Conservation (phyloP, 2,113 vertebrate species). For the Herpailurus yagouaroundi region DNA sequence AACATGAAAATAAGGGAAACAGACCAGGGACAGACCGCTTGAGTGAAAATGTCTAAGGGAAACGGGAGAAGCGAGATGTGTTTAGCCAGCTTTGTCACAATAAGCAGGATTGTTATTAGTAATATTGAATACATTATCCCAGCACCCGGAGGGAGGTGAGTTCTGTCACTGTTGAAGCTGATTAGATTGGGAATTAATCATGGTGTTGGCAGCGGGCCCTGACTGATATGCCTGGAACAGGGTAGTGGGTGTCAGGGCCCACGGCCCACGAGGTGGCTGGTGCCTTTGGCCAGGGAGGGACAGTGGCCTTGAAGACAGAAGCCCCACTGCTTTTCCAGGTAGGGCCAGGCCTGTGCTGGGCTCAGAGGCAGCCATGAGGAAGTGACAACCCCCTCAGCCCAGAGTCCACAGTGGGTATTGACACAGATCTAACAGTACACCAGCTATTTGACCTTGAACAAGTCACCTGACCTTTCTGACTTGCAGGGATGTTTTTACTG, state of each 20-base stretch:
- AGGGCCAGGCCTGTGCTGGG: neutral
- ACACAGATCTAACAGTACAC: neutral
- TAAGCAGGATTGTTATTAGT: neutral
- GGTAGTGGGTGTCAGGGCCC: neutral
- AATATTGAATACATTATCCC: neutral
- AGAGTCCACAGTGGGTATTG: neutral
- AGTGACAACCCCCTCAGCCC: neutral
- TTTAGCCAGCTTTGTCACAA: neutral
- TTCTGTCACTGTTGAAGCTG: neutral
- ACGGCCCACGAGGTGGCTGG: neutral
- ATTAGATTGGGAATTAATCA: slow-evolving; percentile 32
- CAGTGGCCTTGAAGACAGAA: neutral
- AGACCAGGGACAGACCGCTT: neutral
- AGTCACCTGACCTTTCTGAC: neutral
- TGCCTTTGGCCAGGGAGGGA: neutral
- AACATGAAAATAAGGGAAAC: neutral
- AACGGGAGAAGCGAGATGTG: neutral
- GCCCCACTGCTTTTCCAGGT: neutral
- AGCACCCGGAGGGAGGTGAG: neutral
- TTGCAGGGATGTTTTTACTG: neutral
- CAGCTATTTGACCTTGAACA: neutral
- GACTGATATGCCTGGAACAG: neutral
- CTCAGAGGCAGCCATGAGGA: neutral
- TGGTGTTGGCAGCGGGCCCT: neutral
- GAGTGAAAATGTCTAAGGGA: neutral